Base-by-base conservation (phyloP, 2,888 invertebrate species). In the Malachius bipustulatus region DNA sequence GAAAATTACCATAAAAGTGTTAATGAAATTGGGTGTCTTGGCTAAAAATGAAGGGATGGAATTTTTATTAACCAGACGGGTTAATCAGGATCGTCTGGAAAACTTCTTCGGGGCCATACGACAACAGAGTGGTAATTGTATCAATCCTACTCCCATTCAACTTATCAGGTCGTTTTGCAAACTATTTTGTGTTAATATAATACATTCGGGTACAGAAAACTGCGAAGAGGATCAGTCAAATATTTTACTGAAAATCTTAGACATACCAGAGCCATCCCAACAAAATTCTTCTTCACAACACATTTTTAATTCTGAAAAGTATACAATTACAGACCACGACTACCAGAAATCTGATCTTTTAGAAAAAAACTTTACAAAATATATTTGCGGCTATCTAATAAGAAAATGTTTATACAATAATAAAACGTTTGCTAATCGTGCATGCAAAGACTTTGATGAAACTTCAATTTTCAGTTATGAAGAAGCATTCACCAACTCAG, bases 391-490 rank as follows among this genome's bases (percentile, higher is more conserved):
- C 24, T 19, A 19, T 19, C 6, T 19, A 19, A 19, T 6, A 8
- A 19, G n/a, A n/a, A 19, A 19, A 19, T 19, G 24, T 19, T 19
- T 19, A 19, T 19, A n/a, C n/a, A n/a, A n/a, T n/a, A n/a, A n/a
- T n/a, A 19, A 19, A 19, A 19, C 24, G 6, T 19, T 19, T n/a
- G 6, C n/a, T 6, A 8, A 19, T 8, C 6, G 24, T 19, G 24
- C 24, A n/a, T 19, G 6, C n/a, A 19, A n/a, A n/a, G n/a, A n/a
- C n/a, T n/a, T n/a, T n/a, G n/a, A n/a, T n/a, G n/a, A n/a, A n/a
- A n/a, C n/a, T n/a, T n/a, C n/a, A n/a, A n/a, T n/a, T n/a, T n/a
- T n/a, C n/a, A 19, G n/a, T n/a, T 8, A 19, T n/a, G 24, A 19
- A 19, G n/a, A 19, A 19, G 24, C 24, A 19, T 19, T 19, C n/a